A percentile compares a stretch with the other conserved stretches of the same genome.
Conservation (phyloP, 2,797 vertebrate genomes). For the Enteromius afrohamiltoni region DNA sequence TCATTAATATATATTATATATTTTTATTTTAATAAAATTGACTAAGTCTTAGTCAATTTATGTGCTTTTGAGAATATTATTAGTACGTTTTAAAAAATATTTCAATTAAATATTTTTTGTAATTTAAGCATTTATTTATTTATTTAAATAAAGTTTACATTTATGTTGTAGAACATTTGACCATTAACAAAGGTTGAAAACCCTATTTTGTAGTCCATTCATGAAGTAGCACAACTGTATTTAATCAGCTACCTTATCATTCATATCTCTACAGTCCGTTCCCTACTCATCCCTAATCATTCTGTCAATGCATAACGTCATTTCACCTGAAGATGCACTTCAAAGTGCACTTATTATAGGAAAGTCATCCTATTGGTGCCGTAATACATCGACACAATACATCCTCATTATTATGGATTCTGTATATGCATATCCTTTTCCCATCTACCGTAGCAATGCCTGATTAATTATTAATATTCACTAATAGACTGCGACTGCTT, state of each 20-base stretch:
- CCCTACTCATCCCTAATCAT: constrained; percentile 8
- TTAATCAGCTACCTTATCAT: background rate
- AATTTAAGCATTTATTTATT: too few species aligned
- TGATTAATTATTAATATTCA: constrained; percentile 43
- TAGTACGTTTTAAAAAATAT: too few species aligned
- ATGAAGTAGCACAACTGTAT: background rate
- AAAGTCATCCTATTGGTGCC: background rate
- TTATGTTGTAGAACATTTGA: too few species aligned
- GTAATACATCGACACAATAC: constrained; percentile 14
- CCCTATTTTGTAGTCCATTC: background rate
- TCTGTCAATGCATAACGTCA: background rate
- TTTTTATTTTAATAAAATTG: background rate
- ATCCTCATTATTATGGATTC: constrained; percentile 43
- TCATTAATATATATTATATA: background rate
- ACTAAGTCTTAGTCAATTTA: background rate
- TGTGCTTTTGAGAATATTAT: too few species aligned
- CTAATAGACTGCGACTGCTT: constrained; percentile 46
- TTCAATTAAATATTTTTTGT: too few species aligned
- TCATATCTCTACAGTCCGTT: background rate
- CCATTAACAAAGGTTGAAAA: background rate
- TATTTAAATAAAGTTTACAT: too few species aligned
- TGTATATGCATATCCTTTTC: constrained; percentile 14
- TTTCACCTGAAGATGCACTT: background rate
- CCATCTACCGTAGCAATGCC: constrained; percentile 18
- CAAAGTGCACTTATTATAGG: constrained; percentile 17